A percentile compares a stretch with the other conserved stretches of the same genome.
Conservation (phyloP, 2,113 vertebrate genomes). For the Hiodon alosoides region DNA sequence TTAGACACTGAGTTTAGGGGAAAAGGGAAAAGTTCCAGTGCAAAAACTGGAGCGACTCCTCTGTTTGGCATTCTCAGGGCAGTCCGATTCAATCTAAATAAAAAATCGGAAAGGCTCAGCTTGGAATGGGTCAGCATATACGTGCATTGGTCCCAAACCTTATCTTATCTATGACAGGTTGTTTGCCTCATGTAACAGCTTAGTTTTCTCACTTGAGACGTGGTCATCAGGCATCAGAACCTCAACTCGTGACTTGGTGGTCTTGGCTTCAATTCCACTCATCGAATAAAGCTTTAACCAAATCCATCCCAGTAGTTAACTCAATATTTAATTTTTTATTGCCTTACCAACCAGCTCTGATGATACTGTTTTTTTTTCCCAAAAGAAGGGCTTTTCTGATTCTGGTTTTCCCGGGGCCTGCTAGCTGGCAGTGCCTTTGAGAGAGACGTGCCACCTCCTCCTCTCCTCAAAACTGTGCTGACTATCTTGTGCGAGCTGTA, state of each 20-base stretch:
- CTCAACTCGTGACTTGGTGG: constrained; percentile 9
- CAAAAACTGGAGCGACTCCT: too few relatives aligned
- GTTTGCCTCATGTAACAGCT: constrained; percentile 64
- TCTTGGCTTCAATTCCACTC: constrained; percentile 13
- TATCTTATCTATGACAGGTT: constrained; percentile 61
- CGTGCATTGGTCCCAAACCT: constrained; percentile 39
- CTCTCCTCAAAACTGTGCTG: too few relatives aligned
- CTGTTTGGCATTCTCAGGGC: neutral
- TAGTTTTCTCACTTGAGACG: constrained; percentile 47
- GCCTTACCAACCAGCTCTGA: too few relatives aligned
- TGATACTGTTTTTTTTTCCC: too few relatives aligned
- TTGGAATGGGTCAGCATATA: constrained; percentile 23
- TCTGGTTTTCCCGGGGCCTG: too few relatives aligned
- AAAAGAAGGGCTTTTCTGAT: too few relatives aligned
- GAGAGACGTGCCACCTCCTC: too few relatives aligned
- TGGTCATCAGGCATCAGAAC: constrained; percentile 7
- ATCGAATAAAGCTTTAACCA: constrained; percentile 39
- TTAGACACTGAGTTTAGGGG: neutral
- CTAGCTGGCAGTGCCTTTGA: too few relatives aligned
- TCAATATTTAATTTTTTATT: too few relatives aligned
- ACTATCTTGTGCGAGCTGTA: too few relatives aligned
- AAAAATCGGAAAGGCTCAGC: constrained; percentile 2
- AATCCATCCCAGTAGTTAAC: too few relatives aligned
- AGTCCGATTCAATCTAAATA: neutral
- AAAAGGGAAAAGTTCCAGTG: neutral